A percentile compares a stretch with the other conserved stretches of the same genome.
These are phyloP conservation scores for Eutrigla gurnardus DNA, from an alignment of 2,797 vertebrate genomes.

Conservation along the genomic window DNA sequence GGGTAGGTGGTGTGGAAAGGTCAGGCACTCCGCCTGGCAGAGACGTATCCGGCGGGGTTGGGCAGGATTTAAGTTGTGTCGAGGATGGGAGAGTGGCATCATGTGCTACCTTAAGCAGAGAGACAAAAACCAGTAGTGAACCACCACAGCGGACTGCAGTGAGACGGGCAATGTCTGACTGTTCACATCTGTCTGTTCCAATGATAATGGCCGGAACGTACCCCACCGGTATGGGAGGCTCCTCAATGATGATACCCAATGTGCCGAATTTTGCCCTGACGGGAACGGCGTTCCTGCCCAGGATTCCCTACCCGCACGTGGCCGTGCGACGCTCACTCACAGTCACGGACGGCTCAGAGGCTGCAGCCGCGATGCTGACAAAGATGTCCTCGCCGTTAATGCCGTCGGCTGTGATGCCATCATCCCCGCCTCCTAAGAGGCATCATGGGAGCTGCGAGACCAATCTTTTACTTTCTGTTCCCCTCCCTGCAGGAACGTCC, in stretches of 20 bases:
- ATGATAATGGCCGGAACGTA: conserved; percentile 81
- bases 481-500: conserved; percentile 44
- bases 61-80: conserved; percentile 12
- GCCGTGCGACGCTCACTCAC: conserved; percentile 89
- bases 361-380: conserved; percentile 54
- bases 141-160: conserved; percentile 87
- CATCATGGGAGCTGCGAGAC: conserved; percentile 71
- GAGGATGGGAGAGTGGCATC: conserved; percentile 46
- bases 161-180: conserved; percentile 93
- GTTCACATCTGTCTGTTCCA: conserved; percentile 92
- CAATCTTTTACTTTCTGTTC: conserved; percentile 76
- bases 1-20: not conserved
- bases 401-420: conserved; percentile 64
- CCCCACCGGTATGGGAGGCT: conserved; percentile 69
- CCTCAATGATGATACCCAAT: conserved; percentile 31
- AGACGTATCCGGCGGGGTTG: not conserved
- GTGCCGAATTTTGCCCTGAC: conserved; percentile 44
- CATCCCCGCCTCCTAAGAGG: conserved; percentile 77
- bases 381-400: conserved; percentile 62
- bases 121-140: conserved; percentile 57
- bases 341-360: conserved; percentile 80
- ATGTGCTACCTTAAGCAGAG: conserved; percentile 34
- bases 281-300: conserved; percentile 50
- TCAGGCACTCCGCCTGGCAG: not conserved
- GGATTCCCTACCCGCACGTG: conserved; percentile 68